These are phyloP conservation scores for Drosophila ercepeae DNA, from an alignment of 1,140 invertebrate genomes.

Conservation along the genomic window DNA sequence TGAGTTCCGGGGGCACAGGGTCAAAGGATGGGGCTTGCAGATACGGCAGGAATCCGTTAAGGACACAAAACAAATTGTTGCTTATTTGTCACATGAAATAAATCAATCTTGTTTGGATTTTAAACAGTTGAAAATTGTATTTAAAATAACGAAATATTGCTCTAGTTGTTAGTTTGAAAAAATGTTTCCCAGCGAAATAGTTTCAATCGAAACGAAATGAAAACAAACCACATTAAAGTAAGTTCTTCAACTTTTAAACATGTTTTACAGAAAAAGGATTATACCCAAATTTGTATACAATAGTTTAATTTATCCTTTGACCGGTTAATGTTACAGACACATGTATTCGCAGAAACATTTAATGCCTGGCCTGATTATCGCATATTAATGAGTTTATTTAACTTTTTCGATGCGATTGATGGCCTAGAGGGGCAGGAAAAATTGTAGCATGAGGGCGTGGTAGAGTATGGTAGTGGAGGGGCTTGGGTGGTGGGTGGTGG, in stretches of 20 bases:
- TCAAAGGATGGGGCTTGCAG: background rate
- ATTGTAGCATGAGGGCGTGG: constrained; percentile 5
- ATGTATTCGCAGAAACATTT: constrained; percentile 8
- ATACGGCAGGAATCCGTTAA: constrained; percentile 1
- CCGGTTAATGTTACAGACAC: constrained; percentile 4
- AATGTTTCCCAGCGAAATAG: too few relatives aligned
- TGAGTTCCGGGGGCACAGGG: background rate
- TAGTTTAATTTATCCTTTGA: constrained; percentile 2
- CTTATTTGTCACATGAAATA: background rate
- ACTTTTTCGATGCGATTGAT: constrained; percentile 58
- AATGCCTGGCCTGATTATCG: constrained; percentile 47
- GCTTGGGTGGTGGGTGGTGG: too few relatives aligned
- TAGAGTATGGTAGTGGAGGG: background rate
- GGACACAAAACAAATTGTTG: constrained; percentile 7
- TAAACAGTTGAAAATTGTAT: background rate
- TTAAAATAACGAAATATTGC: too few relatives aligned
- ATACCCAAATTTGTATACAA: too few relatives aligned
- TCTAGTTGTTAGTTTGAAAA: too few relatives aligned
- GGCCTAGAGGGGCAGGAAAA: constrained; percentile 6
- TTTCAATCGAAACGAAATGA: too few relatives aligned
- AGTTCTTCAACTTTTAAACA: too few relatives aligned
- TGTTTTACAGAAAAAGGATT: too few relatives aligned
- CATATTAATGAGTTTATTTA: constrained; percentile 73
- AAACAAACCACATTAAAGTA: too few relatives aligned
- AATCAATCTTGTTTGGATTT: background rate